Conservation (phyloP, 2,888 invertebrate genomes). For the Eupithecia subumbrata region DNA sequence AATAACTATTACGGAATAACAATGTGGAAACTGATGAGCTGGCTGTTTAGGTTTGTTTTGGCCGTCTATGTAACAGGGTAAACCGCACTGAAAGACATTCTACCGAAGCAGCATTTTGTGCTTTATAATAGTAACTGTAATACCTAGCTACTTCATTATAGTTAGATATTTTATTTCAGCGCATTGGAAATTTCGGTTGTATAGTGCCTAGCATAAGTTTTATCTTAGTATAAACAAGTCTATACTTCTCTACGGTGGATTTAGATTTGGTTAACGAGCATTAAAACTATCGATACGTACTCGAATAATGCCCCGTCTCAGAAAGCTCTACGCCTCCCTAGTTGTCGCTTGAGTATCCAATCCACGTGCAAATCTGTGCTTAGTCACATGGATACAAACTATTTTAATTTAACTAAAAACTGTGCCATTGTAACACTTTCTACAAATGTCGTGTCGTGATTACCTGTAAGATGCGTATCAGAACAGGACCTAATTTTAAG, state of each 20-base stretch:
- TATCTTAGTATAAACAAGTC: too few species aligned
- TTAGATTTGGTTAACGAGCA: background rate
- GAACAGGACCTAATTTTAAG: too few species aligned
- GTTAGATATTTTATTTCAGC: too few species aligned
- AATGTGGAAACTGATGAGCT: slow-evolving; percentile 66
- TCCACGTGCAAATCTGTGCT: background rate
- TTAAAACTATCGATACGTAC: background rate
- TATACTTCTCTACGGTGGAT: too few species aligned
- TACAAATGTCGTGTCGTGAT: background rate
- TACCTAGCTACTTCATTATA: background rate
- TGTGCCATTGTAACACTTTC: background rate
- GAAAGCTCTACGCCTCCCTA: background rate
- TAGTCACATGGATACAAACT: background rate
- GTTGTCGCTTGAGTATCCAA: background rate
- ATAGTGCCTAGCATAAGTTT: background rate
- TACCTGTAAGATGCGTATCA: too few species aligned
- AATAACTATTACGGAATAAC: slow-evolving; percentile 81
- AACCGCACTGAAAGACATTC: background rate
- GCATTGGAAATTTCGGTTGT: background rate
- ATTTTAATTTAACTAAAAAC: background rate
- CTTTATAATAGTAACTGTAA: background rate
- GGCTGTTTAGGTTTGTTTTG: slow-evolving; percentile 18
- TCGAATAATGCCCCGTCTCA: background rate
- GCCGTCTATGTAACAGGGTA: background rate
- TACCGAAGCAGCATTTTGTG: background rate